Conservation (phyloP, 64 coral and sea anemone species). For the Montipora cactus region DNA sequence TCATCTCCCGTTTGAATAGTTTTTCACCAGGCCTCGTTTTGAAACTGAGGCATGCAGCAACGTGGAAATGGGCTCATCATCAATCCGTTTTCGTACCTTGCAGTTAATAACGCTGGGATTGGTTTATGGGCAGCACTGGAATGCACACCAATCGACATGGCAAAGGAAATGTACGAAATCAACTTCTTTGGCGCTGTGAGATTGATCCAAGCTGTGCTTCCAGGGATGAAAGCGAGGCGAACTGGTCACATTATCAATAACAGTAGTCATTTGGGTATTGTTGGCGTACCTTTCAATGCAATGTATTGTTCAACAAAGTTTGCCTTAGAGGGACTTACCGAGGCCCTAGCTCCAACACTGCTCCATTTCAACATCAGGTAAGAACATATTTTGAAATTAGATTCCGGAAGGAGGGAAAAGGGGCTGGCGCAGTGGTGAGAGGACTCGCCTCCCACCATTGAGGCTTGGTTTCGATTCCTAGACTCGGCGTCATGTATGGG, state of each 20-base stretch:
- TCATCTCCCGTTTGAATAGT: too few relatives aligned
- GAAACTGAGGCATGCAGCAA: too few relatives aligned
- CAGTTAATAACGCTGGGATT: slow-evolving; percentile 72
- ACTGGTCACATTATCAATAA: slow-evolving; percentile 65
- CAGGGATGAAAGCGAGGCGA: slow-evolving; percentile 57
- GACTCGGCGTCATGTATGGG: too few relatives aligned
- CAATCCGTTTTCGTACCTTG: not conserved
- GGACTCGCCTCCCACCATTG: too few relatives aligned
- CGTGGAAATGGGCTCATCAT: not conserved
- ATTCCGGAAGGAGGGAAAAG: too few relatives aligned
- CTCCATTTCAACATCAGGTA: slow-evolving; percentile 75
- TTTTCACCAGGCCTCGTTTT: too few relatives aligned
- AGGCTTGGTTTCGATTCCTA: too few relatives aligned
- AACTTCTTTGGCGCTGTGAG: slow-evolving; percentile 69
- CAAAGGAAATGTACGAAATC: slow-evolving; percentile 41
- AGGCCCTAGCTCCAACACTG: slow-evolving; percentile 55
- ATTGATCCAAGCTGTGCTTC: slow-evolving; percentile 56
- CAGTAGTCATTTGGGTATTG: slow-evolving; percentile 49
- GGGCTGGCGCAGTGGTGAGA: too few relatives aligned
- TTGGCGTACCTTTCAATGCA: slow-evolving; percentile 33
- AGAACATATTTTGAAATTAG: not conserved
- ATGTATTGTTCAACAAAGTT: slow-evolving; percentile 72
- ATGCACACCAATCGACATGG: slow-evolving; percentile 30
- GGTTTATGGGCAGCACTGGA: slow-evolving; percentile 32
- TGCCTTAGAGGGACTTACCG: slow-evolving; percentile 69